Conservation (phyloP, 1,140 invertebrate genomes). For the Brachionus asplanchnoidis region DNA sequence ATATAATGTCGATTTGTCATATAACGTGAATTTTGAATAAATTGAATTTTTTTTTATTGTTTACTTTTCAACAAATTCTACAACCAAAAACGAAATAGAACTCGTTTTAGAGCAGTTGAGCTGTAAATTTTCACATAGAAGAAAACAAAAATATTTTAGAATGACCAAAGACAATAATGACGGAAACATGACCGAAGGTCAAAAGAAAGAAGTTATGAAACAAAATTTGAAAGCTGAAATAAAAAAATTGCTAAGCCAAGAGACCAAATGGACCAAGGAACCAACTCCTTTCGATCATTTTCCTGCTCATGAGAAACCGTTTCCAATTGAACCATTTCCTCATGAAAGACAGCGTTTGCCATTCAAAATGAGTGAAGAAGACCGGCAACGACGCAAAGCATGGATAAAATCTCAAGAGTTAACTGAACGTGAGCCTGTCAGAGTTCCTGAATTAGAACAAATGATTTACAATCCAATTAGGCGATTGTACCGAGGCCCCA, state of each 20-base stretch:
- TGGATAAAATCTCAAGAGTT: constrained; percentile 54
- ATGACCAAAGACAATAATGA: constrained; percentile 5
- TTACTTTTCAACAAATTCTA: not conserved
- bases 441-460: constrained; percentile 46
- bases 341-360: constrained; percentile 49
- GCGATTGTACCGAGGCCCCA: constrained; percentile 24
- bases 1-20: not conserved
- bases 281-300: constrained; percentile 31
- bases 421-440: constrained; percentile 49
- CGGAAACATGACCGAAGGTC: not conserved
- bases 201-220: not conserved
- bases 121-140: not conserved
- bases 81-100: not conserved
- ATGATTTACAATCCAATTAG: constrained; percentile 41
- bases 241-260: constrained; percentile 7
- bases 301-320: constrained; percentile 45
- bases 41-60: not conserved
- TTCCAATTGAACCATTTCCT: constrained; percentile 51
- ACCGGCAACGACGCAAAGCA: constrained; percentile 49
- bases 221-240: not conserved
- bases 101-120: not conserved
- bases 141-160: not conserved
- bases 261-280: constrained; percentile 22
- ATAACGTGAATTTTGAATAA: not conserved
- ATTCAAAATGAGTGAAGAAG: constrained; percentile 50